These are phyloP conservation scores for Hyles vespertilio DNA, from an alignment of 1,140 invertebrate genomes.

Conservation along the genomic window DNA sequence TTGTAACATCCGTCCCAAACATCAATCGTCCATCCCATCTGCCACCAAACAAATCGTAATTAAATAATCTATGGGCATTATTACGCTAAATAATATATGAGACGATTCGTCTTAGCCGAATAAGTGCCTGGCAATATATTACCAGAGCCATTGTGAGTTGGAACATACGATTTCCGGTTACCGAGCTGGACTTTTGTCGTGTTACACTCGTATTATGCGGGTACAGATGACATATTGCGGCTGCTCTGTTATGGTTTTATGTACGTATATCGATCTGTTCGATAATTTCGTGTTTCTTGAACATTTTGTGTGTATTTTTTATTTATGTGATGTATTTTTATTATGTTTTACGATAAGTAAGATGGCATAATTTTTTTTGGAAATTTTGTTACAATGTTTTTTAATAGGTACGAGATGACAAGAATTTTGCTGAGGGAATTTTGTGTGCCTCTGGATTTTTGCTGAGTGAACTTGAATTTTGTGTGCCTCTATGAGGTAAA, in stretches of 20 bases:
- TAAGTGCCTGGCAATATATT: conserved; percentile 48
- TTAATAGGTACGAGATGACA: no score
- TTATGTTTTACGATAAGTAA: no score
- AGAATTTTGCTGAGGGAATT: no score
- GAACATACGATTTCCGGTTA: conserved; percentile 40
- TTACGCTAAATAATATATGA: conserved; percentile 61
- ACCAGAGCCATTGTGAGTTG: conserved; percentile 33
- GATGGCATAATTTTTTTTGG: no score
- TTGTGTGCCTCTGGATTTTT: no score
- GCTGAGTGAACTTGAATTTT: no score
- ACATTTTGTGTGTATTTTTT: no score
- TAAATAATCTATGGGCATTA: conserved; percentile 37
- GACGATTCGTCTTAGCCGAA: conserved; percentile 54
- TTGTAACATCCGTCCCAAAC: not conserved
- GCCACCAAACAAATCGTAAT: not conserved
- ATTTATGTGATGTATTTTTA: no score
- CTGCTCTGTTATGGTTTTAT: conserved; percentile 1
- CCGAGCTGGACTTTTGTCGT: conserved; percentile 7
- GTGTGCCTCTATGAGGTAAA: no score
- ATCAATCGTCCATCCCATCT: conserved; percentile 17
- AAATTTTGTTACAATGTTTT: no score
- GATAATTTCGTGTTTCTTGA: no score
- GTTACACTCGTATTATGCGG: conserved; percentile 7
- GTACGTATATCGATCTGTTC: no score
- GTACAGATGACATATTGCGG: conserved; percentile 16